A percentile compares a stretch with the other conserved stretches of the same genome.
Evolutionary conservation across 1,140 invertebrate genomes (phyloP).

Genomic region (Drosophila parvula): DNA sequence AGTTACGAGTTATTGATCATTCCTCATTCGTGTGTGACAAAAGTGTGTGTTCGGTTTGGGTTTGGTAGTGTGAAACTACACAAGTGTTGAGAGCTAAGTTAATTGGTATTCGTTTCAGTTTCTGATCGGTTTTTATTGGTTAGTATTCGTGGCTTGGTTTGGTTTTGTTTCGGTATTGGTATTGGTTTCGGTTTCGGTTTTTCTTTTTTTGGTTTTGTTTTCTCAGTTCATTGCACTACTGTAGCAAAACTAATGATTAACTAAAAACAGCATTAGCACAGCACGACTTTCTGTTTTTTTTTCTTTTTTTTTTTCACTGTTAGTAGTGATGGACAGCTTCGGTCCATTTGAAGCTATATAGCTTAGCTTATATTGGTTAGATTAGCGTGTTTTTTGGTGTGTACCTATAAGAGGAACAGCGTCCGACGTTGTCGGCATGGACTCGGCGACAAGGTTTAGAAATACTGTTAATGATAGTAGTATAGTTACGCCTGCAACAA

Average conservation of each 20-base stretch:
- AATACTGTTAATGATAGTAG: constrained; percentile 99
- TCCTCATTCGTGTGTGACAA: constrained; percentile 56
- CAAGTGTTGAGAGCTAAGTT: constrained; percentile 46
- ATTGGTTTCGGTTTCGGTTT: constrained; percentile 36
- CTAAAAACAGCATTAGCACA: constrained; percentile 70
- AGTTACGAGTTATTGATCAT: constrained; percentile 67
- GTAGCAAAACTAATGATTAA: constrained; percentile 77
- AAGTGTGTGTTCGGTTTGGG: constrained; percentile 3
- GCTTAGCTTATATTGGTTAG: constrained; percentile 51
- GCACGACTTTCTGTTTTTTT: constrained; percentile 42
- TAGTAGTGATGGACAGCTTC: constrained; percentile 21
- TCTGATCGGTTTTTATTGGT: constrained; percentile 44
- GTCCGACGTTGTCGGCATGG: constrained; percentile 95
- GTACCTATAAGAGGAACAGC: constrained; percentile 90
- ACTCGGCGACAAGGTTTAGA: constrained; percentile 96
- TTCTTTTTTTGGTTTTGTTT: constrained; percentile 27
- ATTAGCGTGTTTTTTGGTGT: constrained; percentile 70
- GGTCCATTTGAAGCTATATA: constrained; percentile 14
- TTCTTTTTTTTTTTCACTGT: constrained; percentile 16
- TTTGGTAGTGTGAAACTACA: constrained; percentile 19
- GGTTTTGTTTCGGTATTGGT: constrained; percentile 34
- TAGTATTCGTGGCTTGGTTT: constrained; percentile 52
- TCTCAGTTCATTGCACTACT: constrained; percentile 74
- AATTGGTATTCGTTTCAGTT: constrained; percentile 70
- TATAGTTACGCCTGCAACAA: constrained; percentile 96